Base-by-base conservation (phyloP, 2,797 vertebrate genomes). In the Muscicapa striata region DNA sequence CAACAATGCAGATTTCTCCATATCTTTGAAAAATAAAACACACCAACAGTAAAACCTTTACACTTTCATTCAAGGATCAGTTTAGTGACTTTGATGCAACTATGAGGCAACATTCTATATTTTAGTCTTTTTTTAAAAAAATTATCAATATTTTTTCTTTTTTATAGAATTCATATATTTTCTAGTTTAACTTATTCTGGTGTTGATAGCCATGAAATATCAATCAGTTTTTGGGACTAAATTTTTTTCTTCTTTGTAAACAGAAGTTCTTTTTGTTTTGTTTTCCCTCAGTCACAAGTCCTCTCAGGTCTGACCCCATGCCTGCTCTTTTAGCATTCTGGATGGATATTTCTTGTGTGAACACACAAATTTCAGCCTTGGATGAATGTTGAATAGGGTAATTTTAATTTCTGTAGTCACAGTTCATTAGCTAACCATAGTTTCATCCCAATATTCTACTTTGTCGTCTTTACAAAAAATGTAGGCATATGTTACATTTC, bases 371-470 rank as follows among this genome's bases (percentile, higher is more conserved):
- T 84, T 81, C 61, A 77, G 64, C 17, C 32, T 77, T 66, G 34
- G 34, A n/a, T 89, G 46, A 88, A 54, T 17, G 19, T 57, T 48
- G 19, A 54, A 40, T 69, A 15, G 20, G 22, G 27, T 80, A 73
- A 80, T 79, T 89, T 84, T 64, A 55, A 80, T 81, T 80, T 73
- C 59, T 75, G 3, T 32, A 79, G 13, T 54, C 5, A 18, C 61
- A 81, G 66, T 74, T 93, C 78, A 51, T 87, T 81, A 91, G 27
- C 19, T 52, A 89, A 29, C 10, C n/a, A 13, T n/a, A 66, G 26
- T 45, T 91, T 89, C 57, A 17, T 87, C 32, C 43, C 74, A 45
- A 22, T 49, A 76, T 64, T 77, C 29, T 80, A n/a, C 29, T 89
- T 84, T 61, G 40, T 49, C 4, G 10, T 73, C 30, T 66, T 67